These are phyloP conservation scores for Champsocephalus gunnari DNA, from an alignment of 2,797 vertebrate species.

Conservation along the genomic window DNA sequence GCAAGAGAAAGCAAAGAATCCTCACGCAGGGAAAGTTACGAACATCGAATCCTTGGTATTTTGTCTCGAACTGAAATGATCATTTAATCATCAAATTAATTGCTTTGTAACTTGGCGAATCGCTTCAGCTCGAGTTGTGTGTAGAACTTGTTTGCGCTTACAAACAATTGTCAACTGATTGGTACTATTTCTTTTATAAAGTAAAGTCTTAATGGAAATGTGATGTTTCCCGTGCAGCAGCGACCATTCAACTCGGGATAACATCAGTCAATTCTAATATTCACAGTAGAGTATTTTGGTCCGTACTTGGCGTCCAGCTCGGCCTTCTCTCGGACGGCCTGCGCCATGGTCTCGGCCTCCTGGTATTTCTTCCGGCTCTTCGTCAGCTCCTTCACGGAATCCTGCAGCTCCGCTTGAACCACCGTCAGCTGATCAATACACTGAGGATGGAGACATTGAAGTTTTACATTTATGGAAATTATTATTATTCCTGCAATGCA, in stretches of 20 bases:
- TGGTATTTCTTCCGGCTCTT: slow-evolving; percentile 99
- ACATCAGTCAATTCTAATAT: neutral
- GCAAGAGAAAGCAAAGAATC: neutral
- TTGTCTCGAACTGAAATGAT: neutral
- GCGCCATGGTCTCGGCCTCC: slow-evolving; percentile 96
- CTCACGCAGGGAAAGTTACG: neutral
- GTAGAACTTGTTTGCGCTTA: neutral
- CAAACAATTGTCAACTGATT: too few relatives aligned
- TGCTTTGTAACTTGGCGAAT: neutral
- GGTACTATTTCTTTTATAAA: too few relatives aligned
- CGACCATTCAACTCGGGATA: neutral
- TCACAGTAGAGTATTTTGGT: neutral
- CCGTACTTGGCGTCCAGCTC: slow-evolving; percentile 96
- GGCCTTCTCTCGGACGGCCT: slow-evolving; percentile 94
- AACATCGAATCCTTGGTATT: neutral
- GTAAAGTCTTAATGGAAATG: neutral
- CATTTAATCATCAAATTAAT: too few relatives aligned
- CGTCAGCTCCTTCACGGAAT: slow-evolving; percentile 96
- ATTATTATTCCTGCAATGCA: neutral
- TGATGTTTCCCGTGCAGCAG: neutral
- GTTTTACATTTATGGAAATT: slow-evolving; percentile 25
- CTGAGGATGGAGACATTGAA: slow-evolving; percentile 72
- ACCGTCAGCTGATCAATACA: slow-evolving; percentile 94
- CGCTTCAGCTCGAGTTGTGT: neutral
- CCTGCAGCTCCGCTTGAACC: slow-evolving; percentile 95